These are phyloP conservation scores for Rhamnusium bicolor DNA, from an alignment of 2,888 invertebrate species.

Conservation along the genomic window DNA sequence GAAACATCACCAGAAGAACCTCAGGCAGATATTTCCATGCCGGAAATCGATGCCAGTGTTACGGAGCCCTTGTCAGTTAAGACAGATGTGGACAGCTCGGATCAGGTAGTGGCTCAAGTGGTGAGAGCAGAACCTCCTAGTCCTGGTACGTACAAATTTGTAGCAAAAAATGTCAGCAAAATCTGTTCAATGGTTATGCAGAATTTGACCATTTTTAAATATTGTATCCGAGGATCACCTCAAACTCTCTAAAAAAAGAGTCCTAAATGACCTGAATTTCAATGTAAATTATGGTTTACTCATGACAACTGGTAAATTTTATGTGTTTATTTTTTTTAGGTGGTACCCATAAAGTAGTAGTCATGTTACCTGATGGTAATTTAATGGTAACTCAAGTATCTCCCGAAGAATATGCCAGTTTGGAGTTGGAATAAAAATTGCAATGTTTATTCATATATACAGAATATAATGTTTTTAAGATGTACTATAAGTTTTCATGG, in stretches of 20 bases:
- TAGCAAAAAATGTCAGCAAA: background rate
- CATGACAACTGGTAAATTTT: too few relatives aligned
- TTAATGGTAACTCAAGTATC: slow-evolving; percentile 91
- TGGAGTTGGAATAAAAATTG: slow-evolving; percentile 67
- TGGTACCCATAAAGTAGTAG: slow-evolving; percentile 86
- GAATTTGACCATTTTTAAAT: too few relatives aligned
- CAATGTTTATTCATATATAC: slow-evolving; percentile 2
- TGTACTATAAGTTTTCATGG: slow-evolving; percentile 14
- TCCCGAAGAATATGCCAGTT: slow-evolving; percentile 86
- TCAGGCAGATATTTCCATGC: slow-evolving; percentile 46
- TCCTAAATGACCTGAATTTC: too few relatives aligned
- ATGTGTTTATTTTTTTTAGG: slow-evolving; percentile 71
- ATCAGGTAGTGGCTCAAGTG: slow-evolving; percentile 89
- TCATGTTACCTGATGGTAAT: slow-evolving; percentile 88
- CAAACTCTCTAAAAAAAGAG: too few relatives aligned
- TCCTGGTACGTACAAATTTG: slow-evolving; percentile 76
- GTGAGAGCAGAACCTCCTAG: slow-evolving; percentile 89
- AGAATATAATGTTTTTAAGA: slow-evolving; percentile 28
- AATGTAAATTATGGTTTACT: too few relatives aligned
- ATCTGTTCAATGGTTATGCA: too few relatives aligned
- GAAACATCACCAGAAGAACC: slow-evolving; percentile 57
- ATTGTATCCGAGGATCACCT: too few relatives aligned
- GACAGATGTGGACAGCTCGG: slow-evolving; percentile 72
- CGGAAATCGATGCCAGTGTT: slow-evolving; percentile 58
- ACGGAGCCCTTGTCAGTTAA: slow-evolving; percentile 61